Percentiles rank a stretch among this genome's conserved stretches.
These are phyloP conservation scores for Pemphigus obesinymphae DNA, from an alignment of 1,140 invertebrate genomes.

Conservation along the genomic window DNA sequence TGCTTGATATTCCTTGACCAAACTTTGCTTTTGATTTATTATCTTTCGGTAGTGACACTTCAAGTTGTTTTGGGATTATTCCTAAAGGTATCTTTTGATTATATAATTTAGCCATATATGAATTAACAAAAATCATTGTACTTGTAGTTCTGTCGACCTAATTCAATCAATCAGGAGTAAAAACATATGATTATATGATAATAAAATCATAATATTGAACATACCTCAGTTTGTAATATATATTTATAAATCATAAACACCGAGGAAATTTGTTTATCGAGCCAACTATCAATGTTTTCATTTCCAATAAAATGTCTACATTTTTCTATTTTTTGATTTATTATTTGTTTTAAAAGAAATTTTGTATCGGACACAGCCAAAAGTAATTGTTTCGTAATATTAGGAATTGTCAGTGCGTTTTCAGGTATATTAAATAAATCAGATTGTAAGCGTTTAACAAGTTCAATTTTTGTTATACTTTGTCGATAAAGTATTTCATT, in stretches of 20 bases:
- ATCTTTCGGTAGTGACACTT: background rate
- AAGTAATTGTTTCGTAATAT: background rate
- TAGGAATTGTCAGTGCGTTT: background rate
- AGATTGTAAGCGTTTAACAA: background rate
- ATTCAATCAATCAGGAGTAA: background rate
- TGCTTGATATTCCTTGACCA: background rate
- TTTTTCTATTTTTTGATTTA: background rate
- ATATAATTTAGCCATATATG: slow-evolving; percentile 16
- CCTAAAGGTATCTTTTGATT: background rate
- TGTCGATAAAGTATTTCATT: background rate
- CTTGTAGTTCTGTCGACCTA: slow-evolving; percentile 11
- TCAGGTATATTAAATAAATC: background rate
- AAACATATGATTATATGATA: background rate
- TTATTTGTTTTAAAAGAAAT: background rate
- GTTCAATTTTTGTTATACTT: background rate
- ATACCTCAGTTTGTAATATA: slow-evolving; percentile 17
- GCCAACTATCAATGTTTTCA: background rate
- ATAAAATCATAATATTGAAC: background rate
- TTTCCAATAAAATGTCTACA: background rate
- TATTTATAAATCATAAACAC: background rate
- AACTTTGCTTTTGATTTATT: background rate
- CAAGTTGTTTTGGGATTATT: background rate
- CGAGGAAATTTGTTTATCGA: background rate
- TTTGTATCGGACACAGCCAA: background rate
- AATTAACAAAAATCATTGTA: slow-evolving; percentile 11